Evolutionary conservation across 2,113 vertebrate genomes (phyloP).

Genomic region (Ariopsis seemanni): DNA sequence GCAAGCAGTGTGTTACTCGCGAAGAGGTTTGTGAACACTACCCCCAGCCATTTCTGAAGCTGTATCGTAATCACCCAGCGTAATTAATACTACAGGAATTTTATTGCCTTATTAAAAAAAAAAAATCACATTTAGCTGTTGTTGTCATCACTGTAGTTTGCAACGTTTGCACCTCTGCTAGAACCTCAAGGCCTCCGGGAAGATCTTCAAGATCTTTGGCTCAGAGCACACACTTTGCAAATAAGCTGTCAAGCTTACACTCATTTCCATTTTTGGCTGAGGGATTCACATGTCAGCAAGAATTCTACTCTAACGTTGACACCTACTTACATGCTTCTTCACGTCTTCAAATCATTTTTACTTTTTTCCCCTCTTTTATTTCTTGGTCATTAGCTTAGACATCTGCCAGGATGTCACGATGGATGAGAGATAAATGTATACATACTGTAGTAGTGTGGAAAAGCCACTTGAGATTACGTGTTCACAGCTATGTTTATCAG

Average conservation of each 20-base stretch:
- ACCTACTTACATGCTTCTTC: constrained; percentile 17
- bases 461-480: not conserved
- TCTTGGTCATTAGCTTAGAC: not conserved
- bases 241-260: constrained; percentile 39
- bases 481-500: not conserved
- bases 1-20: not conserved
- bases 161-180: constrained; percentile 21
- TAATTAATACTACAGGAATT: constrained; percentile 33
- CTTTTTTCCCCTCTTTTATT: constrained; percentile 24
- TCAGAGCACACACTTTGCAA: constrained; percentile 26
- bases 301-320: constrained; percentile 22
- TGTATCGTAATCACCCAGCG: not conserved
- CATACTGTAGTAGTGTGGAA: not conserved
- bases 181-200: not conserved
- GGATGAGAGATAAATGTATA: not conserved
- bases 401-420: not conserved
- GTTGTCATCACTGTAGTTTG: constrained; percentile 33
- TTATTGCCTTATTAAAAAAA: not conserved
- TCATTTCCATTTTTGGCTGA: constrained; percentile 14
- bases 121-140: constrained; percentile 2
- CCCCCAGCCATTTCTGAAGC: not conserved
- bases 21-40: not conserved
- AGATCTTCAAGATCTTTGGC: constrained; percentile 25
- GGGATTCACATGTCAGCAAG: constrained; percentile 28
- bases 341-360: constrained; percentile 21